Percentiles rank a stretch among this genome's conserved stretches.
These are phyloP conservation scores for Ifrita kowaldi DNA, from an alignment of 2,113 vertebrate genomes.

Conservation along the genomic window DNA sequence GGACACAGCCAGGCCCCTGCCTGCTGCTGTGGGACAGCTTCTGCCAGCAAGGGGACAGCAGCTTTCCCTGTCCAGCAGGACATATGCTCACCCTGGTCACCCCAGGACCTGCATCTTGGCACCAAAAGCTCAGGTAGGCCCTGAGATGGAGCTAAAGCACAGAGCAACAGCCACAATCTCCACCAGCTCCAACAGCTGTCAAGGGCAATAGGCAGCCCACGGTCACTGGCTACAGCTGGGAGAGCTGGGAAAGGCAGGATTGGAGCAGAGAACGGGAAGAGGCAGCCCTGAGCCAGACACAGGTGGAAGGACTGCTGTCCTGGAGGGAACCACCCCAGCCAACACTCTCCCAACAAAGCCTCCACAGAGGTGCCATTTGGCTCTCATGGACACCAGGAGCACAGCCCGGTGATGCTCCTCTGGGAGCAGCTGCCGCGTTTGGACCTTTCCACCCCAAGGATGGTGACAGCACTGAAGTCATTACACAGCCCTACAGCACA, in stretches of 20 bases:
- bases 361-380: background rate
- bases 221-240: background rate
- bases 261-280: background rate
- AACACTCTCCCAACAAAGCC: background rate
- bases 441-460: background rate
- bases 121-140: background rate
- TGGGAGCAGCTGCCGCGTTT: background rate
- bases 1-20: background rate
- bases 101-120: background rate
- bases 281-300: background rate
- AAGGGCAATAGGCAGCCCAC: accelerated
- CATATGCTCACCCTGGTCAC: accelerated
- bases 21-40: background rate
- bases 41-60: background rate
- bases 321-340: accelerated
- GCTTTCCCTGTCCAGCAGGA: background rate
- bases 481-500: accelerated
- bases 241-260: background rate
- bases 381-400: background rate
- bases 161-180: accelerated
- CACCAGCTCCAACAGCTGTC: background rate
- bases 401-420: background rate
- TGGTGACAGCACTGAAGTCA: background rate
- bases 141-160: accelerated
- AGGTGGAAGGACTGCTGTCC: background rate